Evolutionary conservation across 2,797 vertebrate genomes (phyloP), one percentile per base, ranked within the genome.

Genomic region (Thaleichthys pacificus): DNA sequence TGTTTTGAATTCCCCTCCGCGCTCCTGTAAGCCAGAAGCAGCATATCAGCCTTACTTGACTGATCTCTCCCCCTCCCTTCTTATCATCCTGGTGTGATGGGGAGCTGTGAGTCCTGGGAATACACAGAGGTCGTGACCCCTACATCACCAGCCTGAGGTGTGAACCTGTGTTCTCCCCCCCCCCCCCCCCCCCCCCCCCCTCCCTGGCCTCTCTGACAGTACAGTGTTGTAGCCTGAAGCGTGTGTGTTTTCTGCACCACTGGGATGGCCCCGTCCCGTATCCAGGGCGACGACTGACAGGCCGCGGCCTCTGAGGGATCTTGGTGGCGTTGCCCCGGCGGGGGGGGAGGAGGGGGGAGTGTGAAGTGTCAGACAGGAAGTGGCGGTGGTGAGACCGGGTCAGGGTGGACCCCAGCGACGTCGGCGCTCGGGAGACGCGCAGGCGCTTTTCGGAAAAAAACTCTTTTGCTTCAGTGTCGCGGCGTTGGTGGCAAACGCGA

Each of bases 1-100:
- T 88, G 80, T 85, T 84, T 74, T 76, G 80, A 67, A 83, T 77
- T 69, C 1, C 5, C 73, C 61, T 66, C 69, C 38, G 63, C 69
- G 51, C 65, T 72, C 72, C 3, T 75, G 74, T 21, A 38, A 51
- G 76, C 76, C 32, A 80, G 83, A 82, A 65, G 80, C 21, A 24
- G 81, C 81, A 76, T 68, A 75, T 78, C 71, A 76, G 75, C 73
- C 67, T 70, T 69, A 79, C 73, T 71, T 24, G 76, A 75, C 73
- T 66, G 63, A 77, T 79, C 32, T 49, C 47, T 49, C 47, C 22
- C 22, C 8, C 58, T 60, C 58, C 22, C n/a, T 60, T 4, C 9
- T 22, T 60, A 11, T 24, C n/a, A 21, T 4, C 22, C 58, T 22
- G 68, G 47, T 80, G 76, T 77, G 79, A 65, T 79, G 15, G 51